Evolutionary conservation across 2,888 invertebrate species (phyloP), one percentile per base, ranked within the genome.

Genomic region (Cheilosia pagana): DNA sequence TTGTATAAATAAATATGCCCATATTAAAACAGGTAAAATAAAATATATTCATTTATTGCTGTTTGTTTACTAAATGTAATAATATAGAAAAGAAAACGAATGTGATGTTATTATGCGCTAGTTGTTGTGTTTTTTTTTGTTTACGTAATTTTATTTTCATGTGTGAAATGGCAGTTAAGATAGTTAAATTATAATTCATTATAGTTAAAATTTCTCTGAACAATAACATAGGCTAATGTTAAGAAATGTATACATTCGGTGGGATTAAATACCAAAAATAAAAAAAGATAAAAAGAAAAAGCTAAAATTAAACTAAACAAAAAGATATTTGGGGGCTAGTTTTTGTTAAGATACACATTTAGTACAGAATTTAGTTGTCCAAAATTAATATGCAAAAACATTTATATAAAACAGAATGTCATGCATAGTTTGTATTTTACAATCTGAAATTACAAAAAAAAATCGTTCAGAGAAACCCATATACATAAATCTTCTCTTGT

Each of bases 251-350:
- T 76, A 76, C 70, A 85, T 75, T 85, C 85, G 85, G 85, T 85
- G 85, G 85, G 85, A 85, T 81, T 85, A 71, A 81, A 81, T 81
- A 85, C 85, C 39, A 78, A 78, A 50, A 62, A 39, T 52, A 43
- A 39, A 28, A 59, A 75, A 16, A 1, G 8, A 8, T 7, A 1
- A 8, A 28, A 8, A 35, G 35, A 3, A 35, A 12, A 35, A 35
- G 35, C 12, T 12, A 52, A 74, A 50, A 43, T 14, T 4, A 35
- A 25, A 48, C 53, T 14, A 41, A 67, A 23, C n/a, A 72, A 71
- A 45, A 14, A 62, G n/a, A 62, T 28, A 12, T 65, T 65, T 50
- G 10, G 65, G 62, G 57, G 59, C 48, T 71, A 53, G 55, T 55
- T 76, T 55, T 35, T 50, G 52, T 63, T 63, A 68, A 70, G 31